Evolutionary conservation across 2,797 vertebrate species (phyloP), one percentile per base, ranked within the genome.

Genomic region (Lepus townsendii): DNA sequence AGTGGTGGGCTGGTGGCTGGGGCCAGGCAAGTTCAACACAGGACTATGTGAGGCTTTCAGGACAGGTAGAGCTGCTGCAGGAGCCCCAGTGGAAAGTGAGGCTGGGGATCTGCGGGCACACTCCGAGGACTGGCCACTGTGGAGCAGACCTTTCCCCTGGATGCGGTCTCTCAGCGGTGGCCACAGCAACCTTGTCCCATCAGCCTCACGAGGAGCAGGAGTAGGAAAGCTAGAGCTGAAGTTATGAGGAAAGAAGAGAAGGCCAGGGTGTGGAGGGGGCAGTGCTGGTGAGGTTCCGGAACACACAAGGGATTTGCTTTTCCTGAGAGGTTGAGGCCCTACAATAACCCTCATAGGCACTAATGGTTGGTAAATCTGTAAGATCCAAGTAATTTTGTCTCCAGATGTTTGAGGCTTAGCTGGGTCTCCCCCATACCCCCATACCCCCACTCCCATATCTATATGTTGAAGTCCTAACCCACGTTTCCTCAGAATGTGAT

Each of bases 211-310:
- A 73, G 20, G 32, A 72, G 22, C 24, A 24, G 19, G 75, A 63
- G 3, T 8, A 19, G n/a, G 0, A 0, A 50, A 84, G 65, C 8
- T 71, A 26, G 47, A 90, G 60, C 76, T 86, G 20, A 72, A 87
- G 42, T 35, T 10, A 50, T 60, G 7, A 60, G 35, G 68, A 27
- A 60, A 60, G 22, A 24, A 71, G 54, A 27, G 5, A 50, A 60
- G 27, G 52, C 57, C 6, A 6, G 24, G 16, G 2, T 4, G 5
- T 1, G 0, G 3, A 71, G 16, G 6, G 3, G 27, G 2, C 13
- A 19, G 32, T 11, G 4, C 65, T 9, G 3, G 0, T 52, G 16
- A 26, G 9, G 22, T 65, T 7, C 30, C 13, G 14, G 38, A 13
- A 68, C 26, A 30, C 4, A 38, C 30, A 63, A 50, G 5, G 27